Base-by-base conservation (phyloP, 1,140 invertebrate species). In the Delia radicum region DNA sequence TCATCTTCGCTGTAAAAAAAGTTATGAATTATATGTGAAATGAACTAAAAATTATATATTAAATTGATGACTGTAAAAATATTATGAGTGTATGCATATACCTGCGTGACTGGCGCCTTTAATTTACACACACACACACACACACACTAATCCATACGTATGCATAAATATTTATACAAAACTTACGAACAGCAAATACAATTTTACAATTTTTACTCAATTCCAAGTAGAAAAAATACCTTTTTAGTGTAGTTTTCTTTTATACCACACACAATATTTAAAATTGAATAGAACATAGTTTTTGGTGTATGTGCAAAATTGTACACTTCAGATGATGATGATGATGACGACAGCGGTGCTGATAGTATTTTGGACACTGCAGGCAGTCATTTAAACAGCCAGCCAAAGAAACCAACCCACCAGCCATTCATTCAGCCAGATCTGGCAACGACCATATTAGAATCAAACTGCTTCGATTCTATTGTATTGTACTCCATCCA, bases 301-400 rank as follows among this genome's bases (percentile, higher is more conserved):
- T 10, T 15, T 10, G n/a, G 3, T 42, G 37, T 10, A 42, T 42
- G 10, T 10, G 10, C 12, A 42, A 15, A 42, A 42, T 3, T 42
- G 37, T 10, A 55, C 48, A 55, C n/a, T 21, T 18, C 18, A 67
- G 28, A 67, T 55, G 28, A 67, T n/a, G 42, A 5, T 3, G 13
- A 2, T 48, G 42, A 3, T 3, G 13, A 13, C 13, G 12, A 13
- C 42, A 48, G n/a, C n/a, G n/a, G n/a, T n/a, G n/a, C n/a, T n/a
- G 24, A 67, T 67, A 15, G 15, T 31, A 31, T 67, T 67, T 55
- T 67, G 63, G 63, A 67, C 63, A 67, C 13, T 67, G 28, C 27
- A 67, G 28, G 27, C 28, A 67, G 63, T 18, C 62, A 65, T 13
- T 2, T 27, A 65, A 27, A 13, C 63, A 31, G 15, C 12, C 63